These are phyloP conservation scores for Polylopha cassiicola DNA, from an alignment of 2,888 invertebrate species.

Conservation along the genomic window DNA sequence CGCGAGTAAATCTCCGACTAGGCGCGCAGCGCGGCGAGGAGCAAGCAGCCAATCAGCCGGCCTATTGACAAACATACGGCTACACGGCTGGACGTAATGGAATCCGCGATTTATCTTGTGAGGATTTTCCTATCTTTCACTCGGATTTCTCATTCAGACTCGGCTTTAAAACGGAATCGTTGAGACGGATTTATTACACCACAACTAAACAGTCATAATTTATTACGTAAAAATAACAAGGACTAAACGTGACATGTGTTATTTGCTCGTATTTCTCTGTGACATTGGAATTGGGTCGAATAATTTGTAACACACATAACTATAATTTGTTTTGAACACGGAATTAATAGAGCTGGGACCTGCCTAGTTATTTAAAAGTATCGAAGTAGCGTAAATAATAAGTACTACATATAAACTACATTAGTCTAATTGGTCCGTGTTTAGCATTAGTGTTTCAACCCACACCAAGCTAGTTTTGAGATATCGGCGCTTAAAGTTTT, in stretches of 20 bases:
- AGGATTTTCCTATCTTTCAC: slow-evolving; percentile 36
- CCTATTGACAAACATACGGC: slow-evolving; percentile 73
- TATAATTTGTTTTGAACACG: no score
- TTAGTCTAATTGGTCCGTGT: no score
- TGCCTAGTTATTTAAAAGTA: slow-evolving; percentile 5
- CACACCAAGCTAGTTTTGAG: no score
- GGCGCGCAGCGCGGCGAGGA: slow-evolving; percentile 55
- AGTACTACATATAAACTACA: no score
- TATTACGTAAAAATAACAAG: no score
- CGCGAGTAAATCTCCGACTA: slow-evolving; percentile 36
- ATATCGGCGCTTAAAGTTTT: no score
- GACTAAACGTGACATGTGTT: slow-evolving; percentile 3
- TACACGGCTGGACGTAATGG: slow-evolving; percentile 65
- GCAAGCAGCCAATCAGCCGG: slow-evolving; percentile 67
- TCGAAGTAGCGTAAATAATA: no score
- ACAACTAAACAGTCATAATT: slow-evolving; percentile 9
- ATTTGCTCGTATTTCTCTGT: slow-evolving; percentile 10
- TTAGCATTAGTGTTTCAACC: no score
- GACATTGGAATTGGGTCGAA: slow-evolving; percentile 12
- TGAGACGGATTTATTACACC: slow-evolving; percentile 15
- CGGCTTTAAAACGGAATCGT: slow-evolving; percentile 20
- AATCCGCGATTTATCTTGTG: slow-evolving; percentile 56
- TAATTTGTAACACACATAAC: slow-evolving; percentile 8
- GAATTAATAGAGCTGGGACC: slow-evolving; percentile 2
- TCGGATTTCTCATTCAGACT: slow-evolving; percentile 21